phyloP scores from a whole-genome alignment of 92 coral and sea anemone species.

The Zoanthus sociatus region DNA sequence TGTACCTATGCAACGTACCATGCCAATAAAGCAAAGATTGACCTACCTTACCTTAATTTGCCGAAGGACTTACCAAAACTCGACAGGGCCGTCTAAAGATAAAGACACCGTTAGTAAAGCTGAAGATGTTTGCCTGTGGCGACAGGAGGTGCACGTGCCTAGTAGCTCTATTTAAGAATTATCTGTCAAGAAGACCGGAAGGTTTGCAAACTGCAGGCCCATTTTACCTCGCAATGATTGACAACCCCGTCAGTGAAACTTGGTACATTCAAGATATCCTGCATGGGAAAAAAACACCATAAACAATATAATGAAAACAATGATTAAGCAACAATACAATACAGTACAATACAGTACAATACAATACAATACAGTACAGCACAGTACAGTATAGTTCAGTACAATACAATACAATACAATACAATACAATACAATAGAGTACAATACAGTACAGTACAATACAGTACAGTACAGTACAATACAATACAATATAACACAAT shows the following conservation, averaged over 20 bases:
- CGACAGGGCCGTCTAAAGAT: conserved; percentile 47
- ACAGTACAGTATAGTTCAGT: too few species aligned
- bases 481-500: too few species aligned
- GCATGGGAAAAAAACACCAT: conserved; percentile 15
- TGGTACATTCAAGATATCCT: conserved; percentile 60
- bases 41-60: neutral
- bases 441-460: too few species aligned
- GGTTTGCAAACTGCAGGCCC: conserved; percentile 54
- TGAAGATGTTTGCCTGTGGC: conserved; percentile 56
- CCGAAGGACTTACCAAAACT: conserved; percentile 59
- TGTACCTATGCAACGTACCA: too few species aligned
- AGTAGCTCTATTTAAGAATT: neutral
- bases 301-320: conserved; percentile 8
- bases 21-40: too few species aligned
- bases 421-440: too few species aligned
- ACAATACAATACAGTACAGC: too few species aligned
- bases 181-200: conserved; percentile 47
- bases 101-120: conserved; percentile 41
- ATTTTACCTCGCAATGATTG: conserved; percentile 55
- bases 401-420: too few species aligned
- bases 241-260: conserved; percentile 39
- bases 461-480: too few species aligned
- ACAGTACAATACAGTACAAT: too few species aligned
- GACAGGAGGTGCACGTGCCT: conserved; percentile 20
- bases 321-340: neutral